A percentile compares a stretch with the other conserved stretches of the same genome.
Conservation (phyloP, 2,113 vertebrate genomes). For the Labeo catla region DNA sequence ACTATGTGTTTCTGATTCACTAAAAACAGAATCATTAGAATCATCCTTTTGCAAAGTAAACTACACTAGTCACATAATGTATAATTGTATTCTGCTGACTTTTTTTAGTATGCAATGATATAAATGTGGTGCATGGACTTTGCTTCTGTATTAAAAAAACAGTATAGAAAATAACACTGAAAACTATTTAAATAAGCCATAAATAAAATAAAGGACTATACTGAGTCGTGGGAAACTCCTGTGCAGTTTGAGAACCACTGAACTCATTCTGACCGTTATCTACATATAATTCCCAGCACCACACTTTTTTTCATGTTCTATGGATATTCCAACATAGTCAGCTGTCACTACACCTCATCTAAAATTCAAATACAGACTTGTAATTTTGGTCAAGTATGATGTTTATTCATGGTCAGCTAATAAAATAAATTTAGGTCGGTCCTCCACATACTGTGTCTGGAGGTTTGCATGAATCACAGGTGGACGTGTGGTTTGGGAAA, state of each 20-base stretch:
- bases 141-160: background rate
- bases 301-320: conserved; percentile 40
- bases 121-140: background rate
- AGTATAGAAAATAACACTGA: background rate
- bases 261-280: conserved; percentile 39
- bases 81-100: background rate
- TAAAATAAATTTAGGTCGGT: conserved; percentile 65
- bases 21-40: background rate
- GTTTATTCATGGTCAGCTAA: conserved; percentile 74
- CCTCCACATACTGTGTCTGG: conserved; percentile 40
- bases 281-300: conserved; percentile 31
- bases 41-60: background rate
- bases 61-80: background rate
- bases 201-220: background rate
- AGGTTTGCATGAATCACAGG: conserved; percentile 52
- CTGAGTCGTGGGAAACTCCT: conserved; percentile 22
- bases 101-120: background rate
- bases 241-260: background rate
- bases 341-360: conserved; percentile 46
- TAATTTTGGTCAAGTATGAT: conserved; percentile 53
- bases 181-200: background rate
- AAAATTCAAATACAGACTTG: conserved; percentile 42
- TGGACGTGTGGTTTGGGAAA: conserved; percentile 52
- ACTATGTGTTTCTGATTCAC: background rate
- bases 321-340: conserved; percentile 19